These are phyloP conservation scores for Elachura formosa DNA, from an alignment of 2,113 vertebrate species.

Conservation along the genomic window DNA sequence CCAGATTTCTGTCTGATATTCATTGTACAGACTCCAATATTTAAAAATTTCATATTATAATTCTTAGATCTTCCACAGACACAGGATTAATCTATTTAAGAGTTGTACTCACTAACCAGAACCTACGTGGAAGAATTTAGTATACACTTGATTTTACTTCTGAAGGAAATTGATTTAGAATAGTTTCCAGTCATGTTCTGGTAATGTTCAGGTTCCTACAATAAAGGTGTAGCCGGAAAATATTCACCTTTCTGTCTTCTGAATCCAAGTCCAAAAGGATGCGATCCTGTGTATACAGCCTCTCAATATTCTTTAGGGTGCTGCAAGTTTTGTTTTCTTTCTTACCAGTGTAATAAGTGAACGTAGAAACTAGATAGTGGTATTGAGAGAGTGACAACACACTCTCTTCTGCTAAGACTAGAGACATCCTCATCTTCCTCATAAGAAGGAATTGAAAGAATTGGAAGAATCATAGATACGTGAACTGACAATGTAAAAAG, in stretches of 20 bases:
- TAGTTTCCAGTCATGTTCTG: background rate
- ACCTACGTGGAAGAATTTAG: background rate
- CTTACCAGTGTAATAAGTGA: accelerated
- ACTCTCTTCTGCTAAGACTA: background rate
- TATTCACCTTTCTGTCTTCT: background rate
- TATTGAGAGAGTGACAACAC: background rate
- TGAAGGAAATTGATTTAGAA: background rate
- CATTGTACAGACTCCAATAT: background rate
- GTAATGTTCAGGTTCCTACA: background rate
- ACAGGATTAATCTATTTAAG: background rate
- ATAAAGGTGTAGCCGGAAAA: background rate
- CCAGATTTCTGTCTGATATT: background rate
- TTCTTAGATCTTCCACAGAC: background rate
- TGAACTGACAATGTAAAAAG: background rate
- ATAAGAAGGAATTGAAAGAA: background rate
- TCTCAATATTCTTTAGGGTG: background rate
- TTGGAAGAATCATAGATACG: background rate
- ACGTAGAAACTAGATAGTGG: background rate
- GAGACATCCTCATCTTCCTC: background rate
- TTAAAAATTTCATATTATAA: background rate
- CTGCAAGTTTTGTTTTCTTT: background rate
- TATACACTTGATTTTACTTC: background rate
- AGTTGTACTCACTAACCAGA: background rate
- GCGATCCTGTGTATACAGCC: background rate
- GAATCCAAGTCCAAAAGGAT: background rate